Percentiles rank a stretch among this genome's conserved stretches.
Evolutionary conservation across 2,888 invertebrate species (phyloP).

Genomic region (Cephus spinipes): DNA sequence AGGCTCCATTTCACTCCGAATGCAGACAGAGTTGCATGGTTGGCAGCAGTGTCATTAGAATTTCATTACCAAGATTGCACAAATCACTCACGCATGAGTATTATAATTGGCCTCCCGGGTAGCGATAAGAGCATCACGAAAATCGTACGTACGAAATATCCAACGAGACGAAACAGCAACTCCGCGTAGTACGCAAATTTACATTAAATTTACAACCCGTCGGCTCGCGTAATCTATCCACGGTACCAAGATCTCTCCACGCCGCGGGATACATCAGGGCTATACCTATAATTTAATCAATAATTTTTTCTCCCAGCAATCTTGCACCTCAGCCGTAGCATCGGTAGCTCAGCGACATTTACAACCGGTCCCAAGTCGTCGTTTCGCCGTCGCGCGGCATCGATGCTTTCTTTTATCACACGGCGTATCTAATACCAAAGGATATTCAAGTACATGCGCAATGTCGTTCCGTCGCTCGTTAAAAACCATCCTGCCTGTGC

Average conservation of each 20-base stretch:
- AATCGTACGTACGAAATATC: neutral
- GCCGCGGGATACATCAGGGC: neutral
- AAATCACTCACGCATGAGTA: slow-evolving; percentile 38
- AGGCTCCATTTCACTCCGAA: neutral
- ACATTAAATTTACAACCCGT: slow-evolving; percentile 2
- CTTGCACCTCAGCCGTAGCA: neutral
- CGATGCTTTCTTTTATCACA: neutral
- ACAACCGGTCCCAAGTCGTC: neutral
- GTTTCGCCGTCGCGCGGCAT: neutral
- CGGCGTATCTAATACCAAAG: neutral
- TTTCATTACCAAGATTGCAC: slow-evolving; percentile 56
- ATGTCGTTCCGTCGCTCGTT: neutral
- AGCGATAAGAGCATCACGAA: slow-evolving; percentile 13
- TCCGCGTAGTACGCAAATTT: neutral
- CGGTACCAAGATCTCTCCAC: neutral
- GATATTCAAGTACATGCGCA: neutral
- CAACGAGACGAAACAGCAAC: neutral
- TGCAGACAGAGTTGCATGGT: slow-evolving; percentile 32
- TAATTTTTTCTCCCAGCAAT: neutral
- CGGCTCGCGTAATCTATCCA: neutral
- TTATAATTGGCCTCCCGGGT: slow-evolving; percentile 58
- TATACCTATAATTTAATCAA: slow-evolving; percentile 4
- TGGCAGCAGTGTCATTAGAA: slow-evolving; percentile 57
- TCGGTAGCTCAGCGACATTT: neutral
- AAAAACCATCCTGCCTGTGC: neutral